Base-by-base conservation (phyloP, 1,140 invertebrate genomes). In the Leptoteleia sp. region DNA sequence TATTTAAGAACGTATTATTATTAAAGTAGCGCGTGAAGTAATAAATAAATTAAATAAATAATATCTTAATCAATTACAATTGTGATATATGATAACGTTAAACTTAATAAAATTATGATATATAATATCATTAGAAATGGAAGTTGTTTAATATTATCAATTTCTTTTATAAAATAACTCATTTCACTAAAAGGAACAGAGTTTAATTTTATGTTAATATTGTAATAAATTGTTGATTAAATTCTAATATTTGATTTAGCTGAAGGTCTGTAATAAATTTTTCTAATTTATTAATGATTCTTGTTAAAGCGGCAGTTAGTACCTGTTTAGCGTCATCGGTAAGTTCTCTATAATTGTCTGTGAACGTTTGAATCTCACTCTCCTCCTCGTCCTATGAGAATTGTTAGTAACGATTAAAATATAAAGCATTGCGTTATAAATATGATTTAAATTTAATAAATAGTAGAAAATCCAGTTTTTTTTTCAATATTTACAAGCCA, bases 271-370 rank as follows among this genome's bases (percentile, higher is more conserved):
- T n/a, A n/a, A n/a, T n/a, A n/a, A n/a, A 70, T 70, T 50, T 70
- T 13, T 27, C 22, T 37, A 31, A 38, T 54, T 1, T 25, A 47
- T 40, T 52, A 61, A 40, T 55, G 12, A 45, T 35, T 29, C 42
- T 50, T 73, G 50, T 73, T 62, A 77, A 55, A 65, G 81, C 57
- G 27, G 67, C 47, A 70, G 67, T 84, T 85, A 88, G 81, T 90
- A 90, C 89, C 89, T 90, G 88, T 81, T 87, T 89, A 42, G 83
- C 76, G 27, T 88, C 88, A 75, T 86, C 86, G 45, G 83, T 83
- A 81, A 90, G 83, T 84, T 91, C 90, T 81, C 85, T 88, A 75
- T 89, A 87, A 87, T 89, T 91, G 80, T 90, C 86, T 45, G 87
- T 83, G 76, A 88, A 89, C 77, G 89, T 83, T 75, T 89, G 85